phyloP scores from a whole-genome alignment of 2,888 invertebrate species.

The Xylota segnis region DNA sequence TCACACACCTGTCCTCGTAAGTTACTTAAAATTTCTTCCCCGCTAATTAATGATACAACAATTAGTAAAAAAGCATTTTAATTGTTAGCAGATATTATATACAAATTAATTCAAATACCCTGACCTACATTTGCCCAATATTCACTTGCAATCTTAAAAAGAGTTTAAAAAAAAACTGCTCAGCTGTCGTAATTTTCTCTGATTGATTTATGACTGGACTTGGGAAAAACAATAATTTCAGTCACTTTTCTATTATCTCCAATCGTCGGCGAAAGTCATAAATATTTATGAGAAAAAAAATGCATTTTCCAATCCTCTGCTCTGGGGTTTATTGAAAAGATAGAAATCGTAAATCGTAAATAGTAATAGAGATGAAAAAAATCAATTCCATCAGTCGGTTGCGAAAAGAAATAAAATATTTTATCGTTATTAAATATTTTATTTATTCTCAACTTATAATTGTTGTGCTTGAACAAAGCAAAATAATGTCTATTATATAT shows the following conservation, averaged over 20 bases:
- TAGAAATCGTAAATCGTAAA: not conserved
- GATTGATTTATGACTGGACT: not conserved
- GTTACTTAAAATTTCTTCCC: too few relatives aligned
- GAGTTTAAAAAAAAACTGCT: not conserved
- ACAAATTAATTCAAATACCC: not conserved
- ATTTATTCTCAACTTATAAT: too few relatives aligned
- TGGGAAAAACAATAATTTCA: conserved; percentile 4
- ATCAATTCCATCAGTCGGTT: not conserved
- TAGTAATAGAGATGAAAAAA: not conserved
- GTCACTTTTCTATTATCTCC: not conserved
- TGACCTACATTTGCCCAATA: not conserved
- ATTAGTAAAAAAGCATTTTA: not conserved
- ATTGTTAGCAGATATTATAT: not conserved
- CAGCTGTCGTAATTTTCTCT: not conserved
- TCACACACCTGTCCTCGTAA: too few relatives aligned
- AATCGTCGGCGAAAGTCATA: conserved; percentile 7
- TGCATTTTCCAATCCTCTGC: not conserved
- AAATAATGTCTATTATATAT: too few relatives aligned
- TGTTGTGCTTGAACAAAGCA: too few relatives aligned
- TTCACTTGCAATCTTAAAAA: not conserved
- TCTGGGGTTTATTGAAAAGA: not conserved
- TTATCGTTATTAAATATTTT: not conserved
- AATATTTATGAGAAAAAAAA: conserved; percentile 6
- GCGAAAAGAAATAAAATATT: not conserved
- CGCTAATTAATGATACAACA: too few relatives aligned